Conservation (phyloP, 2,888 invertebrate species). For the Stegana nigrithorax region DNA sequence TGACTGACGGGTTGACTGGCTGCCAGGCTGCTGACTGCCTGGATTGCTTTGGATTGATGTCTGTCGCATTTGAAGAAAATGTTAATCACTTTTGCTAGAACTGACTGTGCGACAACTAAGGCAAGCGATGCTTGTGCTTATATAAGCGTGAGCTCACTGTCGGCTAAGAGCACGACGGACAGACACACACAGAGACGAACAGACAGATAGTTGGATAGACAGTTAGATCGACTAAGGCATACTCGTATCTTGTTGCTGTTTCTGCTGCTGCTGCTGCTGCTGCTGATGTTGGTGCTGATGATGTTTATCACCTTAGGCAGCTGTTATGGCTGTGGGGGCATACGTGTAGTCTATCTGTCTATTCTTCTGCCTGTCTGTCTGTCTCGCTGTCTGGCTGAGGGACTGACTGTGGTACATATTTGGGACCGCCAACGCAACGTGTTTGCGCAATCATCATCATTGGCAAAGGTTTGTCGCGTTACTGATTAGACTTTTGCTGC, state of each 20-base stretch:
- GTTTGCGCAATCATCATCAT: constrained; percentile 7
- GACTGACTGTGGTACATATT: constrained; percentile 2
- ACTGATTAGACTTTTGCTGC: constrained; percentile 48
- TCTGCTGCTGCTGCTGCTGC: not conserved
- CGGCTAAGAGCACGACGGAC: no score
- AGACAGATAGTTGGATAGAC: no score
- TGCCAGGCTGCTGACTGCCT: not conserved
- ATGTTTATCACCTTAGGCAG: no score
- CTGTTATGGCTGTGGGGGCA: constrained; percentile 1
- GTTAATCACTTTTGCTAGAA: constrained; percentile 8
- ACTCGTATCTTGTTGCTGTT: no score
- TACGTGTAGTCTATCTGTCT: not conserved
- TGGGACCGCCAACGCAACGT: not conserved
- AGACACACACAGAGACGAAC: not conserved
- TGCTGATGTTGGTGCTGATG: constrained; percentile 44
- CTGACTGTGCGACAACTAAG: no score
- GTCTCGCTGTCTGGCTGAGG: not conserved
- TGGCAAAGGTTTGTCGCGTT: constrained; percentile 8
- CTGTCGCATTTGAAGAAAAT: constrained; percentile 17
- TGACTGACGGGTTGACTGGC: not conserved
- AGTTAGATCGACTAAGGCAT: no score
- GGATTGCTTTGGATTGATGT: constrained; percentile 1
- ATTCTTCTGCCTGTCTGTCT: not conserved
- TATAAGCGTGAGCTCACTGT: no score
- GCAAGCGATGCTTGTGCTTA: no score